phyloP scores from a whole-genome alignment of 1,140 invertebrate species.

The Aplysia californica region DNA sequence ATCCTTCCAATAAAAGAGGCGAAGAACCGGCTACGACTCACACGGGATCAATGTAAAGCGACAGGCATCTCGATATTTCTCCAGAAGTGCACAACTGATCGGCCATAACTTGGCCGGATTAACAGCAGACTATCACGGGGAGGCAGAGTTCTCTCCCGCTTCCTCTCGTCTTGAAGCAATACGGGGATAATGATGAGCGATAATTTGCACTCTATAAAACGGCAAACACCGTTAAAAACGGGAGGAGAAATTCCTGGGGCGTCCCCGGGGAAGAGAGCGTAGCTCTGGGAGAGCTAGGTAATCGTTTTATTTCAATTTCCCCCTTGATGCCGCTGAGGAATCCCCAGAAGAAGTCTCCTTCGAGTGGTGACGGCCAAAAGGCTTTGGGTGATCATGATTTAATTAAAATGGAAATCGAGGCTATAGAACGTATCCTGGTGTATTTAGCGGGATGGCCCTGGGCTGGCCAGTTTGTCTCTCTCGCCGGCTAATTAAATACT shows the following conservation, averaged over 20 bases:
- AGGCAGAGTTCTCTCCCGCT: slow-evolving; percentile 14
- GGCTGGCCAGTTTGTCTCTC: not conserved
- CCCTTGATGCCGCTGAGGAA: not conserved
- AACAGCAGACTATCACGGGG: too few relatives aligned
- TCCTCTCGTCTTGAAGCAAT: slow-evolving; percentile 9
- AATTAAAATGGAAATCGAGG: slow-evolving; percentile 60
- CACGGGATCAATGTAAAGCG: too few relatives aligned
- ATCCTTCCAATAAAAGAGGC: too few relatives aligned
- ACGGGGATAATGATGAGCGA: slow-evolving; percentile 22
- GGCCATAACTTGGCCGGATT: too few relatives aligned
- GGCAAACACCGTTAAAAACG: not conserved
- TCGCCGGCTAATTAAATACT: slow-evolving; percentile 48
- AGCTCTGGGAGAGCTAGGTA: slow-evolving; percentile 29
- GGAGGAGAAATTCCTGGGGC: slow-evolving; percentile 17
- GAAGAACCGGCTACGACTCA: too few relatives aligned
- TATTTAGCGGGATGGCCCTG: slow-evolving; percentile 21
- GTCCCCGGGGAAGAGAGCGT: slow-evolving; percentile 10
- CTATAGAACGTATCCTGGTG: slow-evolving; percentile 25
- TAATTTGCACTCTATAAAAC: not conserved
- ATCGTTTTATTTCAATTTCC: slow-evolving; percentile 49
- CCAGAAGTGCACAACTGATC: too few relatives aligned
- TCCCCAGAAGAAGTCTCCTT: not conserved
- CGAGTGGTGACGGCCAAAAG: not conserved
- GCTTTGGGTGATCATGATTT: slow-evolving; percentile 57
- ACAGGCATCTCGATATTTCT: too few relatives aligned